Conservation (phyloP, 2,113 vertebrate species). For the Casuarius casuarius region DNA sequence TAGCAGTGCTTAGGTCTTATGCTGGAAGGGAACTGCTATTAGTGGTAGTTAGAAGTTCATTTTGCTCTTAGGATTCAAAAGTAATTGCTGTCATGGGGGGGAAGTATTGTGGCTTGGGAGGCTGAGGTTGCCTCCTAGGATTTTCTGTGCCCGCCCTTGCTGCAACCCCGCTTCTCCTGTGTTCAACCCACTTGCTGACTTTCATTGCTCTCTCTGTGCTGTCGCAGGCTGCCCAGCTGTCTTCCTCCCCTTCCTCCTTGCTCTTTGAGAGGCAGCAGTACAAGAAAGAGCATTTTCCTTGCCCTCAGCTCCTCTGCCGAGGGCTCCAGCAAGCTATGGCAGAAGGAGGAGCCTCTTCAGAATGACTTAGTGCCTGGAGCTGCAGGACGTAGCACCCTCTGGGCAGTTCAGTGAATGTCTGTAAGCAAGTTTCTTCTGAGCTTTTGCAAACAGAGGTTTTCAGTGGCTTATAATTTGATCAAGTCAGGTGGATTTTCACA, state of each 20-base stretch:
- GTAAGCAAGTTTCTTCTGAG: neutral
- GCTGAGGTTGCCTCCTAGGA: neutral
- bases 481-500: neutral
- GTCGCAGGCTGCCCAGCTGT: neutral
- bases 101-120: accelerated
- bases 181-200: neutral
- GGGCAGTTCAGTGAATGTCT: neutral
- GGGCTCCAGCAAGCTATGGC: neutral
- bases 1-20: neutral
- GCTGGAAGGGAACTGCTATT: neutral
- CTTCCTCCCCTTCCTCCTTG: accelerated
- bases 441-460: neutral
- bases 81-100: neutral
- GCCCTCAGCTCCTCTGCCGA: neutral
- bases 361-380: neutral
- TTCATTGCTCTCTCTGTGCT: too few species aligned
- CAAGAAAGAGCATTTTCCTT: neutral
- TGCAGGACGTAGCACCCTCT: neutral
- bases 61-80: neutral
- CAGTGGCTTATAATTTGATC: neutral
- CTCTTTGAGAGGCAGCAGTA: neutral
- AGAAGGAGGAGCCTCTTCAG: neutral
- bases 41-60: neutral
- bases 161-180: accelerated
- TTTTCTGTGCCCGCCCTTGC: accelerated